Percentiles rank a stretch among this genome's conserved stretches.
Evolutionary conservation across 2,797 vertebrate species (phyloP).

Genomic region (Erethizon dorsatum): DNA sequence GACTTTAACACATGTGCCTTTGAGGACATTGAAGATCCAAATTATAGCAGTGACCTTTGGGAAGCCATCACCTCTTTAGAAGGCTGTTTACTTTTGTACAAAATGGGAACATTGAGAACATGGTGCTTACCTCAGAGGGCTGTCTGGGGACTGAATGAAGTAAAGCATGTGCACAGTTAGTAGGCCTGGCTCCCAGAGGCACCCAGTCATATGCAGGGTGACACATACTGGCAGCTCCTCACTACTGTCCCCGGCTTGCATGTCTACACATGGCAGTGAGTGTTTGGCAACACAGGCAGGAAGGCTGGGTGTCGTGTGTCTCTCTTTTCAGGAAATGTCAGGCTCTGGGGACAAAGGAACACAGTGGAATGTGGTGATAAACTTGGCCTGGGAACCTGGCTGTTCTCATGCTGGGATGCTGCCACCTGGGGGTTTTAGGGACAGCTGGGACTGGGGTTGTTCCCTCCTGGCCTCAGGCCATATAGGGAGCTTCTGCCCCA

Average conservation of each 20-base stretch:
- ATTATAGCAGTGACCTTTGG: neutral
- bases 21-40: neutral
- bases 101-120: neutral
- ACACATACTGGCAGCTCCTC: accelerated
- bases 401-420: accelerated
- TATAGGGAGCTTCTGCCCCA: accelerated
- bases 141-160: neutral
- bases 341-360: neutral
- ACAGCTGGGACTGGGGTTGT: no score
- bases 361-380: accelerated
- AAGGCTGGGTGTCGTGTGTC: neutral
- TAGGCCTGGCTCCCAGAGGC: neutral
- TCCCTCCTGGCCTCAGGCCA: neutral
- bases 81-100: neutral
- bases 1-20: neutral
- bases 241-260: accelerated
- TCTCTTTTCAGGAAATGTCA: neutral
- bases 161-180: neutral
- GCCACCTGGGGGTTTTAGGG: neutral
- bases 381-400: neutral
- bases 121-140: neutral
- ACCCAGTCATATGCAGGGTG: neutral
- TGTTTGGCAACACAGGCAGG: neutral
- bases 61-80: neutral
- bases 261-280: neutral